These are phyloP conservation scores for Clostera curtula DNA, from an alignment of 2,888 invertebrate species.

Conservation along the genomic window DNA sequence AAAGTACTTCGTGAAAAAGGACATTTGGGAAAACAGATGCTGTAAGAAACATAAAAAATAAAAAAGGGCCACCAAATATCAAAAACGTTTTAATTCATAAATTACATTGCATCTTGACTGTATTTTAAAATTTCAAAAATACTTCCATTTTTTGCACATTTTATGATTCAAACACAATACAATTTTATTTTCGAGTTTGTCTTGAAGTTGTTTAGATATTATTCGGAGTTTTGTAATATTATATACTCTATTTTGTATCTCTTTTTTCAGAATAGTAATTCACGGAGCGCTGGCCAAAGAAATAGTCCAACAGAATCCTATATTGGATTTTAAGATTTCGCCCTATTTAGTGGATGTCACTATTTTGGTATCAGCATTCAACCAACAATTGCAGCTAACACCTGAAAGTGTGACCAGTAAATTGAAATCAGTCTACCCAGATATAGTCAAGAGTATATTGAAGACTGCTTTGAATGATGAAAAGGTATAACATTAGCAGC, in stretches of 20 bases:
- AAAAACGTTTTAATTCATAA: neutral
- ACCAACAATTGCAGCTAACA: constrained; percentile 38
- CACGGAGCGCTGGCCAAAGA: constrained; percentile 65
- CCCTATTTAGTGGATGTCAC: constrained; percentile 46
- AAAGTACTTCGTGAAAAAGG: constrained; percentile 34
- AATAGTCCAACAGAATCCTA: constrained; percentile 55
- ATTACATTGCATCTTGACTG: neutral
- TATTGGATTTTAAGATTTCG: constrained; percentile 53
- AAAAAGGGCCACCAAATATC: neutral
- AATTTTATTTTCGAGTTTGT: too few relatives aligned
- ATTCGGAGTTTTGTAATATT: too few relatives aligned
- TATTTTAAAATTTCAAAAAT: too few relatives aligned
- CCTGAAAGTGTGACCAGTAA: constrained; percentile 26
- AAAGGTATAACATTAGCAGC: constrained; percentile 56
- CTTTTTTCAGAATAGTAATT: constrained; percentile 51
- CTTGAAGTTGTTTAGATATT: too few relatives aligned
- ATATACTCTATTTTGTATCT: constrained; percentile 4
- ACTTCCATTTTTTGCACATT: too few relatives aligned
- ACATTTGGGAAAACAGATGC: constrained; percentile 47
- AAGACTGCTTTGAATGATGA: constrained; percentile 48
- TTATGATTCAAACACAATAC: too few relatives aligned
- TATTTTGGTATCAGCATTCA: constrained; percentile 41
- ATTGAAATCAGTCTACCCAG: constrained; percentile 39
- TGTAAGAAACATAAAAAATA: constrained; percentile 44
- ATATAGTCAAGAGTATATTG: constrained; percentile 39